These are phyloP conservation scores for Leptobrachium ailaonicum DNA, from an alignment of 2,113 vertebrate genomes.

Conservation along the genomic window DNA sequence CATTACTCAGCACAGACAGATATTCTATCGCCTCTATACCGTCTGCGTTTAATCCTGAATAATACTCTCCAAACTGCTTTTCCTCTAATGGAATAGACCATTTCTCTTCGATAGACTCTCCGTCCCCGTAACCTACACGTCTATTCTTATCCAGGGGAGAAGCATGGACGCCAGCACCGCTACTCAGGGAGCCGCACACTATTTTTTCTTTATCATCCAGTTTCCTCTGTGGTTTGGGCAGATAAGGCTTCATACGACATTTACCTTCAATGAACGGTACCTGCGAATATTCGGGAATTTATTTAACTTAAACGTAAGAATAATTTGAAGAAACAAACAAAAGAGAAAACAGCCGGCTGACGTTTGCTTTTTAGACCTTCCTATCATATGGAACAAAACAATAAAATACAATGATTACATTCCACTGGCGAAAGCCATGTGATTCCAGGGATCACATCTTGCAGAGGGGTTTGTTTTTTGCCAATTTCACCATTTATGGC, in stretches of 20 bases:
- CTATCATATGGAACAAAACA: background rate
- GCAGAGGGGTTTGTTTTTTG: too few species aligned
- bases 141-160: background rate
- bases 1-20: background rate
- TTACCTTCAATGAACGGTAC: background rate
- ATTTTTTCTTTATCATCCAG: slow-evolving; percentile 5
- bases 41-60: background rate
- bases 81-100: slow-evolving; percentile 1
- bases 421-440: too few species aligned
- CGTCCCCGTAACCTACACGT: background rate
- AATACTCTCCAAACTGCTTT: background rate
- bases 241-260: background rate
- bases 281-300: background rate
- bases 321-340: too few species aligned
- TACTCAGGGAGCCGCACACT: background rate
- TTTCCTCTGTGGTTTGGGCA: background rate
- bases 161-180: background rate
- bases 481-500: too few species aligned
- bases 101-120: background rate
- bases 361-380: background rate
- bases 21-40: slow-evolving; percentile 10
- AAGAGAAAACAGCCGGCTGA: too few species aligned
- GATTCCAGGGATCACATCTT: too few species aligned
- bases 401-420: background rate
- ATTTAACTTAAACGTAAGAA: too few species aligned